Evolutionary conservation across 2,113 vertebrate species (phyloP).

Genomic region (Mormyrus iriodes): DNA sequence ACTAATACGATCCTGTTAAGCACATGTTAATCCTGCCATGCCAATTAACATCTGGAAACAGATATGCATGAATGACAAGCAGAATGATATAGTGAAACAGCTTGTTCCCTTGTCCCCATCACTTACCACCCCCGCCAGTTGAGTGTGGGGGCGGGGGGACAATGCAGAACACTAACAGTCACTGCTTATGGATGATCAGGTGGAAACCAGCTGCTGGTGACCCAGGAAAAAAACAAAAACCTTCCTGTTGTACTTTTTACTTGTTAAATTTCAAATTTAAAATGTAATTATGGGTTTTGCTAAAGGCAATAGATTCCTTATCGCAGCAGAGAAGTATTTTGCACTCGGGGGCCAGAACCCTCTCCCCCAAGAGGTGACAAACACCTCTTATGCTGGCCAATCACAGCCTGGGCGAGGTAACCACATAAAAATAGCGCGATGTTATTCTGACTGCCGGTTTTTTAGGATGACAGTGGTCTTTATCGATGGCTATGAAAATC

Average conservation of each 20-base stretch:
- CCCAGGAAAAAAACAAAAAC: neutral
- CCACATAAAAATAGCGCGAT: too few relatives aligned
- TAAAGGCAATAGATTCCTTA: too few relatives aligned
- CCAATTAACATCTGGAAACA: neutral
- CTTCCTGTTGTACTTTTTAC: too few relatives aligned
- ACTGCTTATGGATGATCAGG: neutral
- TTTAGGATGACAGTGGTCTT: neutral
- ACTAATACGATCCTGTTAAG: neutral
- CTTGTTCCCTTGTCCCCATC: neutral
- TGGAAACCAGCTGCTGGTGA: neutral
- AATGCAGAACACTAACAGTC: neutral
- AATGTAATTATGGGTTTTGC: too few relatives aligned
- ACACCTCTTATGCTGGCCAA: too few relatives aligned
- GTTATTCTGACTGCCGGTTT: neutral
- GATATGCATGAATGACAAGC: neutral
- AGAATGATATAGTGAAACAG: neutral
- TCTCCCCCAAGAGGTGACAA: too few relatives aligned
- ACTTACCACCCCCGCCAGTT: neutral
- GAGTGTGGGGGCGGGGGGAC: neutral
- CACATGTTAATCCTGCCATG: neutral
- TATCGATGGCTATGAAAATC: neutral
- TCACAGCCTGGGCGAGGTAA: too few relatives aligned
- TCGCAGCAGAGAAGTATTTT: too few relatives aligned
- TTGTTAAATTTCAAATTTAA: too few relatives aligned
- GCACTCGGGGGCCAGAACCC: too few relatives aligned